Conservation (phyloP, 2,797 vertebrate species). For the Rhinella marina region DNA sequence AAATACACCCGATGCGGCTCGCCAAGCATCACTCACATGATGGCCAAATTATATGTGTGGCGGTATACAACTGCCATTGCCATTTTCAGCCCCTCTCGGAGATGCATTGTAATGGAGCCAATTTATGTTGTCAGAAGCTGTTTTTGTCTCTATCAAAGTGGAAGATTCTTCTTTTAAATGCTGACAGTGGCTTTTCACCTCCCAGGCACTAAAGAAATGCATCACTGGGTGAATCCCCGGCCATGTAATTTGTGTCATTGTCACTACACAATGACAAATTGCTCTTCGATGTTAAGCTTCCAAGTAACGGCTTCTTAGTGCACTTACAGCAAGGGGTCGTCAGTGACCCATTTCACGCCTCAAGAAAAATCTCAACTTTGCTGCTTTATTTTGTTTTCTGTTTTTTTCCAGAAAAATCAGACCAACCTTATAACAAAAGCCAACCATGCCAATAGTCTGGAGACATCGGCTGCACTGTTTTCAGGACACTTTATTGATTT, state of each 20-base stretch:
- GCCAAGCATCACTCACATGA: background rate
- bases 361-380: background rate
- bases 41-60: slow-evolving; percentile 22
- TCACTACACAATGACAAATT: slow-evolving; percentile 55
- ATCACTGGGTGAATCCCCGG: slow-evolving; percentile 52
- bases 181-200: slow-evolving; percentile 54
- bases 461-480: slow-evolving; percentile 8
- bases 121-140: slow-evolving; percentile 39
- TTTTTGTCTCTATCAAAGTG: slow-evolving; percentile 50
- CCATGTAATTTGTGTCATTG: slow-evolving; percentile 59
- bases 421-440: background rate
- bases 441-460: slow-evolving; percentile 19
- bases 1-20: background rate
- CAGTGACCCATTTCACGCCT: slow-evolving; percentile 48
- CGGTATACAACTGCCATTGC: background rate
- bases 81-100: slow-evolving; percentile 15
- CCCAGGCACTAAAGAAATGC: slow-evolving; percentile 45
- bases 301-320: slow-evolving; percentile 20
- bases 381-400: background rate
- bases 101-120: slow-evolving; percentile 46
- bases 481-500: slow-evolving; percentile 15
- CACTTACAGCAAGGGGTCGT: slow-evolving; percentile 46
- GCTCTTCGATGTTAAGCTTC: slow-evolving; percentile 51
- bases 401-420: background rate
- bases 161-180: slow-evolving; percentile 54